phyloP scores from a whole-genome alignment of 2,113 vertebrate genomes.

The Pituophis catenifer region DNA sequence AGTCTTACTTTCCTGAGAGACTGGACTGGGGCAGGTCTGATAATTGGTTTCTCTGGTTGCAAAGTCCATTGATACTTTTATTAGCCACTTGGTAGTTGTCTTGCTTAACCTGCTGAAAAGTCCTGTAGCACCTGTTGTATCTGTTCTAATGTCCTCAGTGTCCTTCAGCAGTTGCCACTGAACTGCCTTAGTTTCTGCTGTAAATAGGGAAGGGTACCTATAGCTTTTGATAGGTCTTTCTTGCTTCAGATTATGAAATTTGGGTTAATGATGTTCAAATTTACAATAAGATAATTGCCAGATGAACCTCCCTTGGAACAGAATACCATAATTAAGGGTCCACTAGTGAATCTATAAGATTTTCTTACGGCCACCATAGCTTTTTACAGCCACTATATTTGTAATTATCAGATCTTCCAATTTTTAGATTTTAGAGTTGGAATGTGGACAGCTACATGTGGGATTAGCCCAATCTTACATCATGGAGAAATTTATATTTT shows the following conservation, averaged over 20 bases:
- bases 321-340: background rate
- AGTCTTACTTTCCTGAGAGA: no score
- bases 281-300: background rate
- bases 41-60: background rate
- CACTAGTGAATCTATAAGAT: background rate
- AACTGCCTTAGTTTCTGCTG: background rate
- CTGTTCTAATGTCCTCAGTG: background rate
- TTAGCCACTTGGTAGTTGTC: background rate
- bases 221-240: background rate
- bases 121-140: background rate
- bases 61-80: background rate
- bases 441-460: background rate
- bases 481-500: background rate
- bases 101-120: background rate
- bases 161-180: background rate
- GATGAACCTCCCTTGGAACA: background rate
- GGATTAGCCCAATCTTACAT: background rate
- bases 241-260: background rate
- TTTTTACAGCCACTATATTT: background rate
- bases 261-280: background rate
- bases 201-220: background rate
- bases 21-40: no score
- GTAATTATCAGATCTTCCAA: background rate
- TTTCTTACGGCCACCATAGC: background rate
- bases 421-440: background rate